Evolutionary conservation across 2,797 vertebrate genomes (phyloP).

Genomic region (Nothura maculosa): DNA sequence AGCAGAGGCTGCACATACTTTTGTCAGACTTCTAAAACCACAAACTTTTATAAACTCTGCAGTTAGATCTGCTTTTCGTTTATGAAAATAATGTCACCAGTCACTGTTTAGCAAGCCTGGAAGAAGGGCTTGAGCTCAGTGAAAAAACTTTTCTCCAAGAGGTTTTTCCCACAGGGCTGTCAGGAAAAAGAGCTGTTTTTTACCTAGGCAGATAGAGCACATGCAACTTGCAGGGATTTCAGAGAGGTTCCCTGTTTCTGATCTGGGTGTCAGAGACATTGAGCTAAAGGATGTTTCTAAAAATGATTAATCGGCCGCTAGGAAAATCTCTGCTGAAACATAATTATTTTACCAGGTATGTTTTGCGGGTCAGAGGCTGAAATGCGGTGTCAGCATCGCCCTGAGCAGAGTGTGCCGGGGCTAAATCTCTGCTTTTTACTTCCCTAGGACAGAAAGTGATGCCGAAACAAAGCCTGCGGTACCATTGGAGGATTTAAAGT

Average conservation of each 20-base stretch:
- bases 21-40: slow-evolving; percentile 25
- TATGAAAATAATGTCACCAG: background rate
- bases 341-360: background rate
- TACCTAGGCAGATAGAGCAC: background rate
- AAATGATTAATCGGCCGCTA: background rate
- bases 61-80: background rate
- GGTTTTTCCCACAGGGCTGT: rapidly evolving
- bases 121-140: background rate
- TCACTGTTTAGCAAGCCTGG: background rate
- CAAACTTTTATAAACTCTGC: background rate
- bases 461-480: slow-evolving; percentile 55
- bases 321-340: background rate
- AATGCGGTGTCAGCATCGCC: background rate
- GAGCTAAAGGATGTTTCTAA: background rate
- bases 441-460: slow-evolving; percentile 77
- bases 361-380: background rate
- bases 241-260: background rate
- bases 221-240: background rate
- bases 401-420: background rate
- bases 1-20: slow-evolving; percentile 27
- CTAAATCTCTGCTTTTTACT: slow-evolving; percentile 36
- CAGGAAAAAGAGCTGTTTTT: background rate
- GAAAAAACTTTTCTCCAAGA: background rate
- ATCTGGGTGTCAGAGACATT: background rate
- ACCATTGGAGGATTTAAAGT: slow-evolving; percentile 68